Evolutionary conservation across 2,797 vertebrate species (phyloP).

Genomic region (Diglossa cyanea): DNA sequence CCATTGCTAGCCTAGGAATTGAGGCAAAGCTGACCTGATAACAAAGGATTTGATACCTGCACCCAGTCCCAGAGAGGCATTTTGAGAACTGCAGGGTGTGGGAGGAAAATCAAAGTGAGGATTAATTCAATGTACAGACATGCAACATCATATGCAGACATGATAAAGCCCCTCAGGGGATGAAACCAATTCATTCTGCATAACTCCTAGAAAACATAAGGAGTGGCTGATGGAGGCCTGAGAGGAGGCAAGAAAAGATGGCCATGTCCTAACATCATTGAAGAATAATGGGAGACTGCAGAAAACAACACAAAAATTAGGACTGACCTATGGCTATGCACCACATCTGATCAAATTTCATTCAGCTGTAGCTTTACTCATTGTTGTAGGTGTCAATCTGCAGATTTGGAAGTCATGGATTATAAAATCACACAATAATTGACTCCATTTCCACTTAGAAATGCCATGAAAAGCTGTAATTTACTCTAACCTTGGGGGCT

Average conservation of each 20-base stretch:
- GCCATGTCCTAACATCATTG: accelerated
- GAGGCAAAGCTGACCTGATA: not conserved
- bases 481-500: not conserved
- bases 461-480: not conserved
- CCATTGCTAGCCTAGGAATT: not conserved
- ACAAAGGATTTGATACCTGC: not conserved
- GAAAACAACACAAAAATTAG: not conserved
- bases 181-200: not conserved
- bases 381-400: not conserved
- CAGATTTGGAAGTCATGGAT: not conserved
- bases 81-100: not conserved
- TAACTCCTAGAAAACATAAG: not conserved
- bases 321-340: not conserved
- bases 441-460: not conserved
- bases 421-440: not conserved
- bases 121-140: not conserved
- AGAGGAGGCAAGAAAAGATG: not conserved
- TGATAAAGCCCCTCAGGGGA: not conserved
- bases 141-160: not conserved
- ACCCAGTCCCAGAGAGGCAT: not conserved
- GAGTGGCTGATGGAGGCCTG: not conserved
- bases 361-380: not conserved
- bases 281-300: not conserved
- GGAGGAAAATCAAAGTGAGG: not conserved
- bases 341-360: not conserved